Conservation (phyloP, 2,113 vertebrate species). For the Murina feae region DNA sequence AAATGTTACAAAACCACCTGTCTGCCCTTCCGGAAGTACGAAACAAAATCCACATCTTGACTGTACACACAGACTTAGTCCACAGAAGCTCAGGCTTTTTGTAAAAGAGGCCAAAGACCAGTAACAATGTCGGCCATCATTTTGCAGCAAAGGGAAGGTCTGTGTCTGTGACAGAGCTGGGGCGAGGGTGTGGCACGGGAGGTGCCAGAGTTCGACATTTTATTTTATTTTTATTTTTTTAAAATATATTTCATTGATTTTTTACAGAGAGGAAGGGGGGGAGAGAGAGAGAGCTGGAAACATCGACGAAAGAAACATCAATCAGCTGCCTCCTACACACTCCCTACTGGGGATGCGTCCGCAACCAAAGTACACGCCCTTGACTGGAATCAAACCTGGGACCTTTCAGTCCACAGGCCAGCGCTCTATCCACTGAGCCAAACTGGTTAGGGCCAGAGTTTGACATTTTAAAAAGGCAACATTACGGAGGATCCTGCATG, state of each 20-base stretch:
- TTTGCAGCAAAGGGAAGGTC: background rate
- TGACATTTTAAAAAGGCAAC: background rate
- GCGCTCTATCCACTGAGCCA: no score
- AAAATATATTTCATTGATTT: no score
- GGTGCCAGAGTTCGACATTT: fast-evolving
- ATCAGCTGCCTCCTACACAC: no score
- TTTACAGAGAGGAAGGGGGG: no score
- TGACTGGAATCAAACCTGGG: no score
- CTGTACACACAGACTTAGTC: background rate
- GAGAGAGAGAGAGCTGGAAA: no score
- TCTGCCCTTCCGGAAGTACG: constrained; percentile 8
- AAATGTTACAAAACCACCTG: background rate
- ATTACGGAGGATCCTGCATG: background rate
- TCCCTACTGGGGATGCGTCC: no score
- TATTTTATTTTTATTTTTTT: no score
- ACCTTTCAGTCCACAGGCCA: no score
- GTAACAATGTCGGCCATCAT: fast-evolving
- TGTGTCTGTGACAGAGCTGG: background rate
- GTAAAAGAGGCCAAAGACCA: background rate
- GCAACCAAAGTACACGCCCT: no score
- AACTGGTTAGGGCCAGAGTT: no score
- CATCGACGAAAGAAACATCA: no score
- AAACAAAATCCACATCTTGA: background rate
- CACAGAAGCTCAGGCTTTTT: background rate
- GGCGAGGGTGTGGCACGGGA: fast-evolving